A percentile compares a stretch with the other conserved stretches of the same genome.
Conservation (phyloP, 2,113 vertebrate genomes). For the Rhadina sibilatrix region DNA sequence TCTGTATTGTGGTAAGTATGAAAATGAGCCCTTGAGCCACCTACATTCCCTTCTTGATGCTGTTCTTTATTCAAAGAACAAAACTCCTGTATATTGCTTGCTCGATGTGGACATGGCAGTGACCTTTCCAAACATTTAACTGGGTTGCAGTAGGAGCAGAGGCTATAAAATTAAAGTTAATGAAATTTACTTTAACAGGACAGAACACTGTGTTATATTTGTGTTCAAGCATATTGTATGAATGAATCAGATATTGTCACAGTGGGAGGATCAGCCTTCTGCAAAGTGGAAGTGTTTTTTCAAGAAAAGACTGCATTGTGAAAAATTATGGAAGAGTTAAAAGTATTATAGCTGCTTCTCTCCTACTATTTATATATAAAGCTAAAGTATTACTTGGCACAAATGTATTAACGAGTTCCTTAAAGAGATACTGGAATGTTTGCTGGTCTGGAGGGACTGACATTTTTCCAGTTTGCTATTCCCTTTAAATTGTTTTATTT, state of each 20-base stretch:
- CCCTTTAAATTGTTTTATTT: constrained; percentile 31
- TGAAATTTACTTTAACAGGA: neutral
- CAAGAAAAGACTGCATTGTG: neutral
- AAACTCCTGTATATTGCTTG: neutral
- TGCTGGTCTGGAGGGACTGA: constrained; percentile 20
- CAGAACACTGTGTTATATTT: neutral
- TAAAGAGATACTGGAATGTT: constrained; percentile 40
- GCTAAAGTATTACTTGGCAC: constrained; percentile 33
- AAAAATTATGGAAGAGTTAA: constrained; percentile 15
- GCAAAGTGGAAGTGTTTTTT: neutral
- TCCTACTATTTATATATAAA: constrained; percentile 10
- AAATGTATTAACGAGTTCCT: constrained; percentile 10
- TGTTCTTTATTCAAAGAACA: neutral
- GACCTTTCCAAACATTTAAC: constrained; percentile 8
- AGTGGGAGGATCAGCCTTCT: neutral
- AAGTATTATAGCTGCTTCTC: neutral
- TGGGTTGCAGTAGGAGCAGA: neutral
- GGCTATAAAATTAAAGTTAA: neutral
- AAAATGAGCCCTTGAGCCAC: constrained; percentile 14
- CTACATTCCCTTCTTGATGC: neutral
- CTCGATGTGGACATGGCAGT: neutral
- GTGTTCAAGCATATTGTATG: neutral
- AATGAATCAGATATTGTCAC: neutral
- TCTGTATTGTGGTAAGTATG: neutral
- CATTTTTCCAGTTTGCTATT: constrained; percentile 22